Evolutionary conservation across 2,888 invertebrate genomes (phyloP).

Genomic region (Argyra leucocephala): DNA sequence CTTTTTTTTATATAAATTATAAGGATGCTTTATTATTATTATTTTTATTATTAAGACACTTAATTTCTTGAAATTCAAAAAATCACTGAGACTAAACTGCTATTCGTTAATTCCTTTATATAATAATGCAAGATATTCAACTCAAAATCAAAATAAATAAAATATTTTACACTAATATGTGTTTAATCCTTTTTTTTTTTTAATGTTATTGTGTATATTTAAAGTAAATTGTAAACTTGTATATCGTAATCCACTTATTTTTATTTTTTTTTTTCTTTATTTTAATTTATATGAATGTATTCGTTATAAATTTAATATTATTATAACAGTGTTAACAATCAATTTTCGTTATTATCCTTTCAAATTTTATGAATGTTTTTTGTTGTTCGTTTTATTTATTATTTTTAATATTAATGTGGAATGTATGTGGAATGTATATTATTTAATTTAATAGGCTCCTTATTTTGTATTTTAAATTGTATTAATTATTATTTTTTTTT

Average conservation of each 20-base stretch:
- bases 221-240: too few relatives aligned
- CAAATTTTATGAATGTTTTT: background rate
- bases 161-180: too few relatives aligned
- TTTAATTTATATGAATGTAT: background rate
- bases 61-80: slow-evolving; percentile 1
- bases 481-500: too few relatives aligned
- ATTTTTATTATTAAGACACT: background rate
- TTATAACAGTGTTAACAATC: background rate
- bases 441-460: too few relatives aligned
- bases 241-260: background rate
- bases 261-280: background rate
- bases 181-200: too few relatives aligned
- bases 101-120: background rate
- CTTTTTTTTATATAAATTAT: background rate
- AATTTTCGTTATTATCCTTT: background rate
- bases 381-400: background rate
- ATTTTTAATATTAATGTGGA: background rate
- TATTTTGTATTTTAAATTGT: too few relatives aligned
- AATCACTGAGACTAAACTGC: background rate
- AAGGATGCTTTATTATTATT: too few relatives aligned
- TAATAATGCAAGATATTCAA: background rate
- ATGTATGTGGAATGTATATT: too few relatives aligned
- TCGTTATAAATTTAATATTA: too few relatives aligned
- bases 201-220: too few relatives aligned
- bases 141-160: too few relatives aligned